Base-by-base conservation (phyloP, 2,113 vertebrate genomes). In the Orientallactaga bullata region DNA sequence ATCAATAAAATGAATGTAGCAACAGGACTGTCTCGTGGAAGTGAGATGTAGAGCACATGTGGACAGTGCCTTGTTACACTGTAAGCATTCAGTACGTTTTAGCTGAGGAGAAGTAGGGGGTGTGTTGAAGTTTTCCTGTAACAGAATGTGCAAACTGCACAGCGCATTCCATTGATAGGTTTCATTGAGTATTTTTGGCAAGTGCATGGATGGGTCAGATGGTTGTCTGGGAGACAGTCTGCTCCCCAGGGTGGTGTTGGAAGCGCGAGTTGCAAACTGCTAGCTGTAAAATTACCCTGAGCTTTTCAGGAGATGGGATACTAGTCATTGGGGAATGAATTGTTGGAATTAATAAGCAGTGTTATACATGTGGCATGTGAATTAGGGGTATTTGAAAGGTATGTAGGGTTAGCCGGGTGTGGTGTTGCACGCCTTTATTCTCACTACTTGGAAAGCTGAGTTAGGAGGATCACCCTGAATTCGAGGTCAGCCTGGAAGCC, bases 51-150 rank as follows among this genome's bases (percentile, higher is more conserved):
- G n/a, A 79, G 28, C 32, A 61, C 60, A 26, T 9, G 0, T 30
- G 61, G 30, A 37, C 32, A 71, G 35, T 65, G 66, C 7, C 76
- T 32, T 9, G 10, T 69, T 21, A 65, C 63, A 60, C 23, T 32
- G 26, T 65, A 63, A 83, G 55, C 37, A 28, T 84, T 81, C 26
- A 11, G 0, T 81, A 42, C 61, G 10, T 73, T n/a, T 79, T 76
- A 42, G 55, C 55, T 87, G 26, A 47, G 42, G 55, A 71, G 30
- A 91, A 86, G 71, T 87, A 47, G 32, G 39, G 47, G 73, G 32
- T 37, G 60, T 68, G 87, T 93, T 91, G 42, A 88, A 93, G 63
- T 17, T 85, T 73, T 78, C 87, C 73, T 71, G 58, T 68, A 61
- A 68, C 63, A 78, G 66, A 79, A 79, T 94, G 93, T 94, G 85